Percentiles rank a stretch among this genome's conserved stretches.
These are phyloP conservation scores for Eutrigla gurnardus DNA, from an alignment of 2,797 vertebrate species.

Conservation along the genomic window DNA sequence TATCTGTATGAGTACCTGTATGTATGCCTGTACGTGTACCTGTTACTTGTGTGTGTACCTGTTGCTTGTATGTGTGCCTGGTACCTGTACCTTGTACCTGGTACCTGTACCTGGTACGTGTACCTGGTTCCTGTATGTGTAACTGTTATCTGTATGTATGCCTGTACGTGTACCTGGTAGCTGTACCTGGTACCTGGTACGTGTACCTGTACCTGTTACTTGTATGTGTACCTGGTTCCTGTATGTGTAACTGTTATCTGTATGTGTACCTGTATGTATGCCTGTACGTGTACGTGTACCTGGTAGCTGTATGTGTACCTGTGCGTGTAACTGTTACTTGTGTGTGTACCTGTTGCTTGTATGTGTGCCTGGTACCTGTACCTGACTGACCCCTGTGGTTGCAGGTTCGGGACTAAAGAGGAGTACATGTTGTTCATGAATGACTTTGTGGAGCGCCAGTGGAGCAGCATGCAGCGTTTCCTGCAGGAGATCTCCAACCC, in stretches of 20 bases:
- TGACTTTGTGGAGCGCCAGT: conserved; percentile 95
- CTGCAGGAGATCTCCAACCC: conserved; percentile 95
- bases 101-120: too few species aligned
- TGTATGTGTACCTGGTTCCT: too few species aligned
- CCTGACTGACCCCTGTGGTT: not conserved
- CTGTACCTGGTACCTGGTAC: not conserved
- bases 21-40: too few species aligned
- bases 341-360: not conserved
- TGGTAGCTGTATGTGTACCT: not conserved
- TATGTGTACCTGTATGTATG: not conserved
- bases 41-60: not conserved
- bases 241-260: not conserved
- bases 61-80: not conserved
- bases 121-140: not conserved
- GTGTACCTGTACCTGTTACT: conserved; percentile 3
- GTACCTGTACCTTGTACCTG: too few species aligned
- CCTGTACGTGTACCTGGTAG: not conserved
- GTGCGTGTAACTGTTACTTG: too few species aligned
- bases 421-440: conserved; percentile 99
- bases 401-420: conserved; percentile 95
- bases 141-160: too few species aligned
- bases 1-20: not conserved
- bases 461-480: conserved; percentile 97
- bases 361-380: not conserved
- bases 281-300: not conserved